These are phyloP conservation scores for Uromys caudimaculatus DNA, from an alignment of 2,797 vertebrate genomes.

Conservation along the genomic window DNA sequence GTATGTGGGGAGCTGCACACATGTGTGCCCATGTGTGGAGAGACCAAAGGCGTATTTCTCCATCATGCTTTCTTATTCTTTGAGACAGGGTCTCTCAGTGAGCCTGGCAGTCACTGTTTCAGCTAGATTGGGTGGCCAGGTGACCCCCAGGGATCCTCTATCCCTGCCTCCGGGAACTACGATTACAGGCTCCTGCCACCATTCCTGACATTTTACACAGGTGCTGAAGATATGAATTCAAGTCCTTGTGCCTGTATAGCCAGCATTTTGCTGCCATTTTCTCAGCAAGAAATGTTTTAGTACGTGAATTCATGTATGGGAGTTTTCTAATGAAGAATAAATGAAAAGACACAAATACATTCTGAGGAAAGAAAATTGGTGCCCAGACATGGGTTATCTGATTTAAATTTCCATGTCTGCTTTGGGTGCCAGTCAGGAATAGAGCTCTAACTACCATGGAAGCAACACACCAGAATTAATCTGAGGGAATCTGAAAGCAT, in stretches of 20 bases:
- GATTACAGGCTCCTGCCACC: neutral
- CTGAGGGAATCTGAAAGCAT: constrained; percentile 9
- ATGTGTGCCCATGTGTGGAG: neutral
- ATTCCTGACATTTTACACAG: neutral
- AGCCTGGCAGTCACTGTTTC: neutral
- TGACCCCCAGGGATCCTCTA: neutral
- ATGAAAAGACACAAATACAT: constrained; percentile 13
- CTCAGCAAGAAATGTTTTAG: neutral
- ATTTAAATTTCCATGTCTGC: constrained; percentile 35
- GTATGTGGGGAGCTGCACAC: neutral
- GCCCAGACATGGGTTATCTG: neutral
- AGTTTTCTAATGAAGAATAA: constrained; percentile 32
- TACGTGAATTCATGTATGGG: neutral
- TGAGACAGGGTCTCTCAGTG: neutral
- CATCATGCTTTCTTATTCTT: neutral
- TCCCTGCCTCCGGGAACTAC: neutral
- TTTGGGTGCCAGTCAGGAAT: constrained; percentile 8
- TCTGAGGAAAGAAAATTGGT: neutral
- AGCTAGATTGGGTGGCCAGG: neutral
- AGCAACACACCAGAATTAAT: constrained; percentile 30
- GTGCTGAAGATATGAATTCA: neutral
- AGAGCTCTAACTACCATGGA: constrained; percentile 3
- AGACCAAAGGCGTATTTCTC: neutral
- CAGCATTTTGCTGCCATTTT: neutral
- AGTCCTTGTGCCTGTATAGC: neutral